Base-by-base conservation (phyloP, 2,113 vertebrate species). In the Peromyscus californicus region DNA sequence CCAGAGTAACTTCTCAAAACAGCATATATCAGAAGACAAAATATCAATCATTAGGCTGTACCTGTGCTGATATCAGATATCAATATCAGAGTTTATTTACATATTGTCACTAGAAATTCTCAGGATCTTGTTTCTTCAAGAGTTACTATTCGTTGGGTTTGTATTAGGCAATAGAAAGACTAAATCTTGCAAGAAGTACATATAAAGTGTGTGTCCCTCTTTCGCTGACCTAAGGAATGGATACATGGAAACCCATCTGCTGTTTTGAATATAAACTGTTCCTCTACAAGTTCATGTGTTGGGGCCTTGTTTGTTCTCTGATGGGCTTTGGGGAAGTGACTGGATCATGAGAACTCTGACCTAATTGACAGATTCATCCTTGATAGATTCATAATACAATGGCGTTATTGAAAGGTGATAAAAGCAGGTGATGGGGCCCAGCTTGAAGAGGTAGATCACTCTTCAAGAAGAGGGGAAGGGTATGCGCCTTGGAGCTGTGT, bases 1-100 rank as follows among this genome's bases (percentile, higher is more conserved):
- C 89, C 26, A 82, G n/a, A 63, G 91, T 87, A 94, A 84, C 39
- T 67, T 96, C 80, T 86, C 26, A 82, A 87, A 83, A 69, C 3
- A 72, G 1, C 78, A 29, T 61, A 63, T 36, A 78, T 88, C n/a
- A 93, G 36, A 90, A 93, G 72, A 76, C 22, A 95, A 90, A 96
- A 51, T 72, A 13, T 15, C 72, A 89, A 84, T 51, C 10, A 85
- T 86, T 78, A 88, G 39, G 80, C 21, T 26, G 13, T 91, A 42
- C 33, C 39, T 39, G 0, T 94, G 48, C 51, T 82, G 13, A 89
- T 2, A 2, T 90, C 61, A 92, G 33, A 61, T 94, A 36, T 82
- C 12, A 89, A 67, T 17, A 26, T 78, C 65, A 57, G 51, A 88
- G 39, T 93, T 89, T 80, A 76, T 33, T 59, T 78, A 26, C 1